A percentile compares a stretch with the other conserved stretches of the same genome.
These are phyloP conservation scores for Temnothorax rugatulus DNA, from an alignment of 2,888 invertebrate genomes.

Conservation along the genomic window DNA sequence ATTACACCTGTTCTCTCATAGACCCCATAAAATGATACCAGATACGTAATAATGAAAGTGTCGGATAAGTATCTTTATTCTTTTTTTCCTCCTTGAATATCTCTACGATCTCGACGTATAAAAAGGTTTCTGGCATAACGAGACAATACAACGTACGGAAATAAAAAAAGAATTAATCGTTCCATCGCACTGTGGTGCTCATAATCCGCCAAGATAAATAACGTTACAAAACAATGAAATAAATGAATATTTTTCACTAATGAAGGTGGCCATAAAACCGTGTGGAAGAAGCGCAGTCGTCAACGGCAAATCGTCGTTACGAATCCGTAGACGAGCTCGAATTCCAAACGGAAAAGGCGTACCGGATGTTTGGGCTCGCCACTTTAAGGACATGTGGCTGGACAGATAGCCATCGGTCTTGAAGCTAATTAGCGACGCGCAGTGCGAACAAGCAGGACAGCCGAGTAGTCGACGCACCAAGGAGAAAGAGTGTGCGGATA, in stretches of 20 bases:
- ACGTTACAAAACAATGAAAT: background rate
- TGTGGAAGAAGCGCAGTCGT: conserved; percentile 21
- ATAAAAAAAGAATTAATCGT: conserved; percentile 9
- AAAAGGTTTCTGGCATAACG: background rate
- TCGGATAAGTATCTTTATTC: conserved; percentile 10
- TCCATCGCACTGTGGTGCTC: background rate
- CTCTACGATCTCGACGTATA: conserved; percentile 20
- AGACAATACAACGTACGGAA: background rate
- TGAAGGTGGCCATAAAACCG: conserved; percentile 4
- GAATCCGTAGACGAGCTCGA: conserved; percentile 59
- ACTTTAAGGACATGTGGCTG: conserved; percentile 83
- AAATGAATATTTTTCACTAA: conserved; percentile 19
- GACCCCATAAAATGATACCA: conserved; percentile 7
- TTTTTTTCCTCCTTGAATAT: background rate
- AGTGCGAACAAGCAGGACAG: conserved; percentile 81
- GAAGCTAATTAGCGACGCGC: conserved; percentile 83
- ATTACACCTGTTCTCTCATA: conserved; percentile 37
- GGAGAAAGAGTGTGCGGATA: conserved; percentile 50
- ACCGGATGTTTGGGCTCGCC: conserved; percentile 83
- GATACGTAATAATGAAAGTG: conserved; percentile 29
- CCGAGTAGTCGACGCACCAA: conserved; percentile 48
- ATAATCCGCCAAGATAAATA: conserved; percentile 15
- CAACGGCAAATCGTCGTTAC: conserved; percentile 29
- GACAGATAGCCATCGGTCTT: conserved; percentile 83
- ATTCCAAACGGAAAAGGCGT: conserved; percentile 69